These are phyloP conservation scores for Tetanocera ferruginea DNA, from an alignment of 2,888 invertebrate species.

Conservation along the genomic window DNA sequence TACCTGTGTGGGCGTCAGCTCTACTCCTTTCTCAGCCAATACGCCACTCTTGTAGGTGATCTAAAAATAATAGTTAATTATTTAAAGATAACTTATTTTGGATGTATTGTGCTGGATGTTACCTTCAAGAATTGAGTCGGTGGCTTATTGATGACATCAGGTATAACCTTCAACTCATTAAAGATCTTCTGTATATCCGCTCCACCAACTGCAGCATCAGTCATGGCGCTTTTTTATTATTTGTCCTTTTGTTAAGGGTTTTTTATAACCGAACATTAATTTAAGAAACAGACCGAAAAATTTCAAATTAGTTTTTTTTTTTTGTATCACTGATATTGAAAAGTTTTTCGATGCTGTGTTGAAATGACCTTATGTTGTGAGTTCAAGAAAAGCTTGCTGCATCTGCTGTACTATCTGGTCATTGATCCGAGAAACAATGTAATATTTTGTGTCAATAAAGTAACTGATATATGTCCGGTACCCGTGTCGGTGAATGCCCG, in stretches of 20 bases:
- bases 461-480: no score
- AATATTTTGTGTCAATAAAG: no score
- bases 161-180: slow-evolving; percentile 59
- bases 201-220: neutral
- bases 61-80: slow-evolving; percentile 37
- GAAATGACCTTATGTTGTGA: neutral
- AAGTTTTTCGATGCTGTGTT: neutral
- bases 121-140: slow-evolving; percentile 53
- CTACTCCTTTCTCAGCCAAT: slow-evolving; percentile 75
- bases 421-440: no score
- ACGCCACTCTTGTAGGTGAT: slow-evolving; percentile 61
- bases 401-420: no score
- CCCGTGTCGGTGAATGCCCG: no score
- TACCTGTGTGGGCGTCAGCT: slow-evolving; percentile 79
- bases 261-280: neutral
- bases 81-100: no score
- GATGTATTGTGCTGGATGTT: neutral
- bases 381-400: no score
- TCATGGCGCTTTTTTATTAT: slow-evolving; percentile 9
- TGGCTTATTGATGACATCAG: slow-evolving; percentile 53
- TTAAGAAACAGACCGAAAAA: neutral
- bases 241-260: neutral
- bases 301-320: neutral
- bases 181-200: slow-evolving; percentile 72
- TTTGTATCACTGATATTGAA: neutral